These are phyloP conservation scores for Epinephelus malabaricus DNA, from an alignment of 2,797 vertebrate species.

Conservation along the genomic window DNA sequence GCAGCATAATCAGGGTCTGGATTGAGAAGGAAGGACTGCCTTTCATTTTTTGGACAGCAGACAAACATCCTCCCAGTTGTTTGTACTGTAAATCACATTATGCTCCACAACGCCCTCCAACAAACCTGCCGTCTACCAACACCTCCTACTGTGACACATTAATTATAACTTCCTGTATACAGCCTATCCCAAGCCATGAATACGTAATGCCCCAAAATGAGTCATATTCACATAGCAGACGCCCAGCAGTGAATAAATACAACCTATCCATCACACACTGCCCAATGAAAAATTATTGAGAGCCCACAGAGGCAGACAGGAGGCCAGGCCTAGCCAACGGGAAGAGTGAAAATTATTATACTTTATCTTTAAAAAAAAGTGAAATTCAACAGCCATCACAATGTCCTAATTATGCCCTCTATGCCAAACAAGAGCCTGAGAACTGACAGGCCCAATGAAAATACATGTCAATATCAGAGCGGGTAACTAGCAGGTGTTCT, in stretches of 20 bases:
- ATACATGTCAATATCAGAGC: constrained; percentile 26
- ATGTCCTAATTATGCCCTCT: constrained; percentile 50
- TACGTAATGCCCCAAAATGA: constrained; percentile 98
- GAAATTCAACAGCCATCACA: constrained; percentile 60
- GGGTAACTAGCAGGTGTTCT: constrained; percentile 44
- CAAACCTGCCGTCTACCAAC: constrained; percentile 90
- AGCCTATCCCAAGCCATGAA: constrained; percentile 98
- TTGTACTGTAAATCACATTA: constrained; percentile 92
- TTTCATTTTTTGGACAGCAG: constrained; percentile 71
- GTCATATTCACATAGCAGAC: constrained; percentile 96
- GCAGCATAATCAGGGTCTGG: constrained; percentile 25
- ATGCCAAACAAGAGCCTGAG: constrained; percentile 36
- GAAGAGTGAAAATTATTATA: constrained; percentile 72
- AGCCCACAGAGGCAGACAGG: constrained; percentile 83
- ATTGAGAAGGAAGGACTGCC: constrained; percentile 32
- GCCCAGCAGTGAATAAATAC: constrained; percentile 97
- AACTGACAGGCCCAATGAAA: constrained; percentile 39
- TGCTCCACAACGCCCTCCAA: constrained; percentile 92
- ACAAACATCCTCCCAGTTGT: constrained; percentile 82
- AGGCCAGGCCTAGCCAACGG: constrained; percentile 68
- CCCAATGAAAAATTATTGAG: constrained; percentile 96
- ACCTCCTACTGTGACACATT: constrained; percentile 95
- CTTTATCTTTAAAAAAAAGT: constrained; percentile 62
- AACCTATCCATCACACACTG: constrained; percentile 95
- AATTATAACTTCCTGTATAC: constrained; percentile 97